phyloP scores from a whole-genome alignment of 2,888 invertebrate genomes.

The Pecten maximus region DNA sequence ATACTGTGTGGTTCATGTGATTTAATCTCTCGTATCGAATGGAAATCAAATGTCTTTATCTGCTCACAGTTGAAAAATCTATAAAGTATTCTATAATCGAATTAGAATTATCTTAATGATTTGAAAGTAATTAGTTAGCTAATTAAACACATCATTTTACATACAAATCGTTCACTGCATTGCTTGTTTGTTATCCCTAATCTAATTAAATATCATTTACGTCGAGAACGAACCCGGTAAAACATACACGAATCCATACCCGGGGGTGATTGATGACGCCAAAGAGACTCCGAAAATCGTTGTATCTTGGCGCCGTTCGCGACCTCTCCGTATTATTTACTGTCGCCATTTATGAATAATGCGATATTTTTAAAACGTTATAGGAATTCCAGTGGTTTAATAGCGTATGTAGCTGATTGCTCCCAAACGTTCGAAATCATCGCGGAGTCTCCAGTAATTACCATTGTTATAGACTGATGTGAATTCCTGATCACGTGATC shows the following conservation, averaged over 20 bases:
- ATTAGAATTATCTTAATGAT: background rate
- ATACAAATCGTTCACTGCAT: background rate
- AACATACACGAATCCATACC: background rate
- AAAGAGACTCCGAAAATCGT: background rate
- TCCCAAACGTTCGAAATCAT: background rate
- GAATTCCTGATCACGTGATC: background rate
- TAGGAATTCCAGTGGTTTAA: background rate
- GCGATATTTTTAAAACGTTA: background rate
- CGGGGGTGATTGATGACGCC: background rate
- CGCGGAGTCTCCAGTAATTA: background rate
- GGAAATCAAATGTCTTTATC: background rate
- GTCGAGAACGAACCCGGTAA: background rate
- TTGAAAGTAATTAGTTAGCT: background rate
- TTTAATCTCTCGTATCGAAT: background rate
- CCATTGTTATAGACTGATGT: too few relatives aligned
- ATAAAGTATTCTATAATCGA: background rate
- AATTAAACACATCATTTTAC: background rate
- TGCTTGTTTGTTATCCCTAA: background rate
- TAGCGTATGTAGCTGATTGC: background rate
- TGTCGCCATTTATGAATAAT: background rate
- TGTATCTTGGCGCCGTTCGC: background rate
- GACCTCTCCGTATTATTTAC: background rate
- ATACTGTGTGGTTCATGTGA: background rate
- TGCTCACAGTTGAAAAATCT: background rate
- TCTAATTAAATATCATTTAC: background rate